Evolutionary conservation across 2,888 invertebrate genomes (phyloP).

Genomic region (Metacarcinus magister): DNA sequence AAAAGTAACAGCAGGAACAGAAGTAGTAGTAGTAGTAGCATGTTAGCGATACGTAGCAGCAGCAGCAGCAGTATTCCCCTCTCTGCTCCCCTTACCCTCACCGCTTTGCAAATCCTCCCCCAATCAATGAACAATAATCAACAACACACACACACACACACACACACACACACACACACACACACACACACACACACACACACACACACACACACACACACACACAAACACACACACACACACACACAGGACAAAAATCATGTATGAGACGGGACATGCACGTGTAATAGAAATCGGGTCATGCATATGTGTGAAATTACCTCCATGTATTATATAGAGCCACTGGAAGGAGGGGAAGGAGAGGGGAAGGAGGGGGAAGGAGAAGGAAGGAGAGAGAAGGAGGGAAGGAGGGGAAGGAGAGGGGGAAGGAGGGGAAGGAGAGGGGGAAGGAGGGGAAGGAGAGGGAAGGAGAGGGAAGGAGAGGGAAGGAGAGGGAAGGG

Average conservation of each 20-base stretch:
- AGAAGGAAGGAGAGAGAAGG: too few species aligned
- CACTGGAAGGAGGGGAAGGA: too few species aligned
- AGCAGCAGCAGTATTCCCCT: background rate
- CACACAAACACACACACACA: too few species aligned
- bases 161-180: conserved; percentile 31
- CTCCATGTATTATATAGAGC: background rate
- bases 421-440: background rate
- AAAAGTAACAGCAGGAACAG: background rate
- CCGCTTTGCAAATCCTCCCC: background rate
- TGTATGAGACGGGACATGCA: background rate
- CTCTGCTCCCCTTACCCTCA: background rate
- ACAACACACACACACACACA: conserved; percentile 31
- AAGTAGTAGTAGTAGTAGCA: background rate
- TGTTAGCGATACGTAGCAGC: background rate
- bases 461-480: background rate
- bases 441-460: background rate
- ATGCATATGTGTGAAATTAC: background rate
- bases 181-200: background rate
- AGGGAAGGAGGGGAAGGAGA: too few species aligned
- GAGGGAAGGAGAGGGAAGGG: background rate
- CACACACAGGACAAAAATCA: background rate
- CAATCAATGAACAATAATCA: conserved; percentile 10
- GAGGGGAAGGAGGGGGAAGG: too few species aligned
- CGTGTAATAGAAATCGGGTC: background rate
- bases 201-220: too few species aligned